Percentiles rank a stretch among this genome's conserved stretches.
phyloP scores from a whole-genome alignment of 2,113 vertebrate species.

The Callorhinus ursinus region DNA sequence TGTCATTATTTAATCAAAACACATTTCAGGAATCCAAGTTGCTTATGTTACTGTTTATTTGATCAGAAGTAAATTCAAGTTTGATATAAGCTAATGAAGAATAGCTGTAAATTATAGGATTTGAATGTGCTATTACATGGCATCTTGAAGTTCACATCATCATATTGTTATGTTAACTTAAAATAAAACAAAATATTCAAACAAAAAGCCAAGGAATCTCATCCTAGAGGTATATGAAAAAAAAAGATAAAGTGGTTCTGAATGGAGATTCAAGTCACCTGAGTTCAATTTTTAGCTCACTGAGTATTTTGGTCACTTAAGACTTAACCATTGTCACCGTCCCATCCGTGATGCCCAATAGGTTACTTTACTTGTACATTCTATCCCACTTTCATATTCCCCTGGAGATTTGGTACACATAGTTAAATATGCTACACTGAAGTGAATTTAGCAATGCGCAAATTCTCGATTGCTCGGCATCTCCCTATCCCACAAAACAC shows the following conservation, averaged over 20 bases:
- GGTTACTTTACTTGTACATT: not conserved
- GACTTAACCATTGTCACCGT: not conserved
- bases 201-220: not conserved
- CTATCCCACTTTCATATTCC: not conserved
- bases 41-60: not conserved
- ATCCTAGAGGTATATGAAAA: not conserved
- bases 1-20: conserved; percentile 63
- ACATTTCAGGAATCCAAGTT: not conserved
- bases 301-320: not conserved
- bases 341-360: not conserved
- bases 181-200: not conserved
- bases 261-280: not conserved
- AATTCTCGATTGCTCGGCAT: not conserved
- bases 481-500: not conserved
- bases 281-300: not conserved
- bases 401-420: not conserved
- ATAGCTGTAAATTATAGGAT: not conserved
- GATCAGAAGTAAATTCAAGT: not conserved
- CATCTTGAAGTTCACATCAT: not conserved
- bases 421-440: not conserved
- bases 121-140: not conserved
- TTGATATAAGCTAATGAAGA: not conserved
- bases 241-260: not conserved
- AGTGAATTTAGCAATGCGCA: not conserved
- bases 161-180: not conserved